phyloP scores from a whole-genome alignment of 2,113 vertebrate genomes.

The Ailuropoda melanoleuca region DNA sequence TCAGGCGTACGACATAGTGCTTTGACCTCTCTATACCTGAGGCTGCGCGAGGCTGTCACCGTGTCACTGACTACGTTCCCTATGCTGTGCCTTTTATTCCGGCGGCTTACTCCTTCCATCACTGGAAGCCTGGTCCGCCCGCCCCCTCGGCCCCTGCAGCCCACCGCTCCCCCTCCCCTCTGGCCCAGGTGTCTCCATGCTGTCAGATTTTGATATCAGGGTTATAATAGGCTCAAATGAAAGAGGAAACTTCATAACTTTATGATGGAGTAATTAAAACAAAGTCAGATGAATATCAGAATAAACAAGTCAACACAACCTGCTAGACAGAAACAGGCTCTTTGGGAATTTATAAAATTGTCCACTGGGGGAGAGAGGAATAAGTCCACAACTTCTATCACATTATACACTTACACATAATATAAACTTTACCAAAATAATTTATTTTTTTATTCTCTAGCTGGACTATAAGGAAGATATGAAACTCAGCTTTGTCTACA shows the following conservation, averaged over 20 bases:
- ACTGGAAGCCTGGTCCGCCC: neutral
- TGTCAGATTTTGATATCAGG: neutral
- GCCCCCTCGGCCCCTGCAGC: neutral
- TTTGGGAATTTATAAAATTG: neutral
- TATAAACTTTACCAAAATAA: neutral
- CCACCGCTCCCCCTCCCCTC: neutral
- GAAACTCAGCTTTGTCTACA: neutral
- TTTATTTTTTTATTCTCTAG: neutral
- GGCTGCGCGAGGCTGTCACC: neutral
- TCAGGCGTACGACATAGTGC: rapidly evolving
- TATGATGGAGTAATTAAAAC: neutral
- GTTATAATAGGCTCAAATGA: neutral
- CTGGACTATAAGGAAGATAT: neutral
- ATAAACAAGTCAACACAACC: neutral
- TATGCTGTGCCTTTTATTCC: neutral
- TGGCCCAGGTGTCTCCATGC: neutral
- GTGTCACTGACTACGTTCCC: neutral
- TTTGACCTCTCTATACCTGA: rapidly evolving
- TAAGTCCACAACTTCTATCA: neutral
- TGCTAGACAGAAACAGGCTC: neutral
- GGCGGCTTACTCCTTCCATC: rapidly evolving
- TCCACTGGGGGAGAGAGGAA: neutral
- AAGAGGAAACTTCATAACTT: neutral
- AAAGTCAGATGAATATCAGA: neutral
- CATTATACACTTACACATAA: neutral